Percentiles rank a stretch among this genome's conserved stretches.
Conservation (phyloP, 1,140 invertebrate genomes). For the Archivesica marissinica region DNA sequence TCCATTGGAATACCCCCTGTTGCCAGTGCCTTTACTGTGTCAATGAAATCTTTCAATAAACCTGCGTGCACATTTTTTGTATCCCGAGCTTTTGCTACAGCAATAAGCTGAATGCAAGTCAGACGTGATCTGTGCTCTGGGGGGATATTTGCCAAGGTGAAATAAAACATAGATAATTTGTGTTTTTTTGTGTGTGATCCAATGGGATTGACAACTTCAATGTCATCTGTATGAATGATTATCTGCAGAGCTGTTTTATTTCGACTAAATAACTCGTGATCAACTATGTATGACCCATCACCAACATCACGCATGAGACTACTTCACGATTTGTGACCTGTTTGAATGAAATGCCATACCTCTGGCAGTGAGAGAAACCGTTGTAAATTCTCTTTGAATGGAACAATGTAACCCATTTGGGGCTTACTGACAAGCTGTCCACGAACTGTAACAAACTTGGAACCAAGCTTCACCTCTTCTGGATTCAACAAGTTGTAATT, state of each 20-base stretch:
- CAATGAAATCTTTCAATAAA: slow-evolving; percentile 9
- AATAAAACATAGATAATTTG: neutral
- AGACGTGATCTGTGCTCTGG: slow-evolving; percentile 10
- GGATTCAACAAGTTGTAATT: too few species aligned
- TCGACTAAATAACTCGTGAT: slow-evolving; percentile 4
- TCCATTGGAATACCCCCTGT: neutral
- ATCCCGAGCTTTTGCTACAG: neutral
- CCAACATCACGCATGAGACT: slow-evolving; percentile 42
- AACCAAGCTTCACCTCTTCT: neutral
- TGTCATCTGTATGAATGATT: slow-evolving; percentile 32
- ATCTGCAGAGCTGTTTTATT: slow-evolving; percentile 33
- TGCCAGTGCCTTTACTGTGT: neutral
- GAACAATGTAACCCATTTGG: slow-evolving; percentile 35
- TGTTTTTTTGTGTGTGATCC: slow-evolving; percentile 33
- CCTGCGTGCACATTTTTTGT: neutral
- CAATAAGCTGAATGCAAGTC: neutral
- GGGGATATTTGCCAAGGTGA: slow-evolving; percentile 12
- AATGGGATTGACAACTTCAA: slow-evolving; percentile 54
- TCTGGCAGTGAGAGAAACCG: slow-evolving; percentile 33
- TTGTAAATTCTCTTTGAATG: neutral
- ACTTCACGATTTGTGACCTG: slow-evolving; percentile 2
- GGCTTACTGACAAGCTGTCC: neutral
- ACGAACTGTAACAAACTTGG: neutral
- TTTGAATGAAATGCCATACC: slow-evolving; percentile 21
- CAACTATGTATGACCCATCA: slow-evolving; percentile 16